These are phyloP conservation scores for Sciaenops ocellatus DNA, from an alignment of 2,797 vertebrate genomes.

Conservation along the genomic window DNA sequence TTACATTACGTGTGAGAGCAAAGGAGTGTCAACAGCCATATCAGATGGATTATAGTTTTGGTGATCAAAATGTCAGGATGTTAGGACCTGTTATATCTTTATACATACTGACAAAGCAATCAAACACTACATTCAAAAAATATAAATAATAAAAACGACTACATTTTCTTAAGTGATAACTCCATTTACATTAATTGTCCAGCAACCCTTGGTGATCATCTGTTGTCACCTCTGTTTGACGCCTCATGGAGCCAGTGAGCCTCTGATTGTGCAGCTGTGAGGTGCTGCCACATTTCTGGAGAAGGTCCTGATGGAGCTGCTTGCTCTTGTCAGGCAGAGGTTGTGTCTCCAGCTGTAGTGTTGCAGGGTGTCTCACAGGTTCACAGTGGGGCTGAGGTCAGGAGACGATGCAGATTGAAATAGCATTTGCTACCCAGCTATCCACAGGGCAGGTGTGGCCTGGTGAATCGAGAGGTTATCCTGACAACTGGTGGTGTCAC, in stretches of 20 bases:
- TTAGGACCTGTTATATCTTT: neutral
- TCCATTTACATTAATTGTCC: neutral
- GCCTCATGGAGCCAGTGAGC: conserved; percentile 15
- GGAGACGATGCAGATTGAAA: conserved; percentile 16
- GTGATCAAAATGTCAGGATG: neutral
- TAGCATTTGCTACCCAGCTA: conserved; percentile 39
- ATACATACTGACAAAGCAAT: conserved; percentile 28
- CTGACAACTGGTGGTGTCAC: neutral
- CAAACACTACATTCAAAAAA: neutral
- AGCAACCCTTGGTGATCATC: conserved; percentile 16
- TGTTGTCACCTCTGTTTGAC: conserved; percentile 25
- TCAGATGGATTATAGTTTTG: neutral
- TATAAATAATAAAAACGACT: neutral
- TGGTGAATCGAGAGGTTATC: conserved; percentile 9
- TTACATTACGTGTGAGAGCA: neutral
- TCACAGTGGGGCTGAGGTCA: conserved; percentile 32
- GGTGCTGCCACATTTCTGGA: conserved; percentile 41
- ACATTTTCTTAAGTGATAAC: neutral
- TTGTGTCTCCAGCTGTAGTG: conserved; percentile 34
- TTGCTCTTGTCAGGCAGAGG: conserved; percentile 15
- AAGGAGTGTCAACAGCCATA: neutral
- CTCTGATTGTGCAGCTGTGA: conserved; percentile 48
- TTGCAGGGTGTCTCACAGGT: conserved; percentile 7
- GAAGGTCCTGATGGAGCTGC: conserved; percentile 24
- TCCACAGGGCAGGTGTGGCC: conserved; percentile 6